These are phyloP conservation scores for Hydropotes inermis DNA, from an alignment of 2,113 vertebrate species.

Conservation along the genomic window DNA sequence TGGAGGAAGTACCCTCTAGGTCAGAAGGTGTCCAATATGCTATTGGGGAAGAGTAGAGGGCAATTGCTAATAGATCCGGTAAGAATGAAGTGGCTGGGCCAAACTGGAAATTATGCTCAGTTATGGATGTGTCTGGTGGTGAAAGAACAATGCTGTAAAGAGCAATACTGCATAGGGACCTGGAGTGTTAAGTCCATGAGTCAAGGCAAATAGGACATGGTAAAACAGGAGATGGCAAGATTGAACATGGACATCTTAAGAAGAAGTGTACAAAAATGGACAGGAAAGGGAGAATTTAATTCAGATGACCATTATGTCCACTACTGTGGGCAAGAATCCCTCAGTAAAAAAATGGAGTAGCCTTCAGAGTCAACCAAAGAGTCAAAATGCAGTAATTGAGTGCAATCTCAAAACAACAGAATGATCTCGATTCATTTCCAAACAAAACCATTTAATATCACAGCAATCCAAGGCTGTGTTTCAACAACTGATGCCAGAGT, in stretches of 20 bases:
- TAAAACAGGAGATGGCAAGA: neutral
- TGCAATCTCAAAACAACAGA: neutral
- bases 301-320: neutral
- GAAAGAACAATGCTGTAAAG: neutral
- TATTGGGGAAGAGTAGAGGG: neutral
- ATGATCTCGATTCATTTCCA: neutral
- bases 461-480: neutral
- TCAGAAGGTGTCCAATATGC: neutral
- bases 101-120: neutral
- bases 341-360: neutral
- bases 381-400: neutral
- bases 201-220: neutral
- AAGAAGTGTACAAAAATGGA: neutral
- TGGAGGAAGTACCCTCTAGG: neutral
- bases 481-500: neutral
- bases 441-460: neutral
- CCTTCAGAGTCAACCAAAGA: neutral
- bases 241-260: neutral
- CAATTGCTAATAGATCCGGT: neutral
- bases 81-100: neutral
- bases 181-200: neutral
- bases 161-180: neutral
- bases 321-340: neutral
- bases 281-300: neutral
- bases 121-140: neutral